Evolutionary conservation across 1,140 invertebrate genomes (phyloP).

Genomic region (Camponotus floridanus): DNA sequence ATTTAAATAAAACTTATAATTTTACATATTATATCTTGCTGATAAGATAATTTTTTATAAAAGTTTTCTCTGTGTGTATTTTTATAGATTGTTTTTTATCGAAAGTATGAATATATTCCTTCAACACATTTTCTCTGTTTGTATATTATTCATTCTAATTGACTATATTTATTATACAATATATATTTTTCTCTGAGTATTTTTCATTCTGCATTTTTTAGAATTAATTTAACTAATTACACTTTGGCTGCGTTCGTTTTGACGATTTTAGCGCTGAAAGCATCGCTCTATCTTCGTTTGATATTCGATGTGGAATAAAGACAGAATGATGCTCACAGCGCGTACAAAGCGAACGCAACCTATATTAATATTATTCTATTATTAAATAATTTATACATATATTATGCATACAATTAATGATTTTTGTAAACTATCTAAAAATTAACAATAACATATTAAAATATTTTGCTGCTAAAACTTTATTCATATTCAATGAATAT

Average conservation of each 20-base stretch:
- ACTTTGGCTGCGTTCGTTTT: too few relatives aligned
- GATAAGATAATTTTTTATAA: conserved; percentile 38
- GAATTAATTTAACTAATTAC: conserved; percentile 17
- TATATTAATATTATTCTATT: not conserved
- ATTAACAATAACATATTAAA: conserved; percentile 39
- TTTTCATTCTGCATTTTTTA: conserved; percentile 10
- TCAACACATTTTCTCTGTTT: not conserved
- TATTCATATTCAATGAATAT: conserved; percentile 15
- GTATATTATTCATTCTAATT: conserved; percentile 40
- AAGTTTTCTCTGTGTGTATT: conserved; percentile 5
- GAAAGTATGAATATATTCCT: conserved; percentile 24
- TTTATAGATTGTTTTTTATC: not conserved
- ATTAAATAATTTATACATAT: conserved; percentile 35
- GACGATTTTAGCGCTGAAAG: too few relatives aligned
- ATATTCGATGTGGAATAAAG: too few relatives aligned
- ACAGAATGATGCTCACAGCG: too few relatives aligned
- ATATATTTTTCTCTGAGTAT: conserved; percentile 24
- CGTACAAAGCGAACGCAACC: too few relatives aligned
- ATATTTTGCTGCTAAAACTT: conserved; percentile 14
- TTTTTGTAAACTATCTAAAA: conserved; percentile 35
- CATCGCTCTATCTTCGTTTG: too few relatives aligned
- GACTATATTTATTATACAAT: conserved; percentile 58
- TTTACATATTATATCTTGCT: conserved; percentile 34
- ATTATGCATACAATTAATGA: conserved; percentile 43
- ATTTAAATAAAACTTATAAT: conserved; percentile 18